phyloP scores from a whole-genome alignment of 37 sponge, comb jelly and placozoan genomes.

The Eunapius fragilis region DNA sequence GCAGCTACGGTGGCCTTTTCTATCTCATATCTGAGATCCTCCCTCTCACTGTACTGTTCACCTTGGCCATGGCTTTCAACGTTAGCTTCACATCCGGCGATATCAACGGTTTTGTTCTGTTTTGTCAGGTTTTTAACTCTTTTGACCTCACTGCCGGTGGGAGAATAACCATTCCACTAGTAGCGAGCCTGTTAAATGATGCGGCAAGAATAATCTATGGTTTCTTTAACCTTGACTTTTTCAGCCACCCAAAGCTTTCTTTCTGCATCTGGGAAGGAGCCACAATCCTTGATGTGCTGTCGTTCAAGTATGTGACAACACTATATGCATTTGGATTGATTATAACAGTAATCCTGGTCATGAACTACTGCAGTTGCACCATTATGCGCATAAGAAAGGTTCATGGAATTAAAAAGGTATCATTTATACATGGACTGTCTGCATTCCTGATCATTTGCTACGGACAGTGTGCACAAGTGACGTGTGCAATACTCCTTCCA shows the following conservation, averaged over 20 bases:
- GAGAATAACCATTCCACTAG: not conserved
- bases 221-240: constrained; percentile 41
- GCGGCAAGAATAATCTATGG: constrained; percentile 33
- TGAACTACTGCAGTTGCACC: constrained; percentile 8
- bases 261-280: constrained; percentile 45
- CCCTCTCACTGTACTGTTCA: constrained; percentile 41
- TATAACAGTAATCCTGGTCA: not conserved
- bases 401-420: not conserved
- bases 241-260: constrained; percentile 2
- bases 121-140: constrained; percentile 31
- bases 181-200: not conserved
- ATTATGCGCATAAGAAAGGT: not conserved
- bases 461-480: constrained; percentile 26
- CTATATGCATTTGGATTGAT: constrained; percentile 14
- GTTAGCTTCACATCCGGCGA: constrained; percentile 56
- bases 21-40: constrained; percentile 51
- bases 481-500: constrained; percentile 4
- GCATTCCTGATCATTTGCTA: constrained; percentile 41
- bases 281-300: constrained; percentile 22
- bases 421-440: constrained; percentile 38
- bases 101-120: constrained; percentile 40
- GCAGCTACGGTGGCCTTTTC: constrained; percentile 22
- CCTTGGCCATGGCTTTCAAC: constrained; percentile 8
- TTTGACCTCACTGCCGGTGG: constrained; percentile 13
- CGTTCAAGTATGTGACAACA: constrained; percentile 45